Percentiles rank a stretch among this genome's conserved stretches.
These are phyloP conservation scores for Hylaeus anthracinus DNA, from an alignment of 1,140 invertebrate genomes.

Conservation along the genomic window DNA sequence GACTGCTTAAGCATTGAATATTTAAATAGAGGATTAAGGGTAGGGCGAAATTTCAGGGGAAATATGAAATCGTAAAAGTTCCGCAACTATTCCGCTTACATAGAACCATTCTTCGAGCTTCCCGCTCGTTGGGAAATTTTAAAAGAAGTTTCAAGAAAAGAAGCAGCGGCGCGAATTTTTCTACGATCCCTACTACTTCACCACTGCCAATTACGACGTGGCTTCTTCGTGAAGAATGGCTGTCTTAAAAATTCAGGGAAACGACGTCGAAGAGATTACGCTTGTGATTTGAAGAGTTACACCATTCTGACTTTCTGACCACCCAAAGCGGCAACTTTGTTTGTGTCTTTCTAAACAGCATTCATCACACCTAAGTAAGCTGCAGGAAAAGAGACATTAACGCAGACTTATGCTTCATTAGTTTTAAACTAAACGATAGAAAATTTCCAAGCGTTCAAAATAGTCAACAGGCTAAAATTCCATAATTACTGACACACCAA, in stretches of 20 bases:
- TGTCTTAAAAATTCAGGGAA: neutral
- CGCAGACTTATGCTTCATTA: too few relatives aligned
- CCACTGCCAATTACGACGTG: neutral
- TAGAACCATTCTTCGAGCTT: neutral
- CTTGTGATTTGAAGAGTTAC: too few relatives aligned
- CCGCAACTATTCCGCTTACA: slow-evolving; percentile 5
- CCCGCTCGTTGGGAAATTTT: neutral
- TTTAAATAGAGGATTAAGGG: neutral
- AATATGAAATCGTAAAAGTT: slow-evolving; percentile 24
- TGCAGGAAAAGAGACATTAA: too few relatives aligned
- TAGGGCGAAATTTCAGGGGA: neutral
- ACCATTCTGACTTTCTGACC: too few relatives aligned
- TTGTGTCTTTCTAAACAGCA: too few relatives aligned
- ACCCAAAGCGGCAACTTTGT: too few relatives aligned
- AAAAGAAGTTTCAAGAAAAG: neutral
- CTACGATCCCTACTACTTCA: too few relatives aligned
- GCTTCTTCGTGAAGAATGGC: neutral
- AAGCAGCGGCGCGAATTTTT: neutral
- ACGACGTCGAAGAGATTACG: neutral
- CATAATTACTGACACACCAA: too few relatives aligned
- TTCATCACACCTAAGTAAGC: too few relatives aligned
- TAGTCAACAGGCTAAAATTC: too few relatives aligned
- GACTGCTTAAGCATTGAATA: neutral
- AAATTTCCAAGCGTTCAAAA: too few relatives aligned
- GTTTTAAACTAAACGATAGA: too few relatives aligned